phyloP scores from a whole-genome alignment of 1,140 invertebrate species.

The Drosophila pandora region DNA sequence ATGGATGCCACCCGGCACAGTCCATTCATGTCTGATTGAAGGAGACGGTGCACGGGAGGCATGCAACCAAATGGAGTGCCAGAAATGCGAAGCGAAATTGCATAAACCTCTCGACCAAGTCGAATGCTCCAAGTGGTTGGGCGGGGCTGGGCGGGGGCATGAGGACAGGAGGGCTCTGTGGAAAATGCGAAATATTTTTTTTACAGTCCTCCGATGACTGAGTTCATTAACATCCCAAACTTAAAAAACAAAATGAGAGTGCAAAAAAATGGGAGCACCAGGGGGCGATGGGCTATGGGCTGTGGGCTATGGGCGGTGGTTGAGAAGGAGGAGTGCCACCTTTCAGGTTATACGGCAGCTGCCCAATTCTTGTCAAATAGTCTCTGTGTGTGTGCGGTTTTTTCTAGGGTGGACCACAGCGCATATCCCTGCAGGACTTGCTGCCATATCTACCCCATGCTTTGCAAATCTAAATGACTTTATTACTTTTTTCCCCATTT shows the following conservation, averaged over 20 bases:
- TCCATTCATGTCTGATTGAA: constrained; percentile 52
- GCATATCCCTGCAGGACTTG: constrained; percentile 32
- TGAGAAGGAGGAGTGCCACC: background rate
- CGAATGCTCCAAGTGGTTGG: constrained; percentile 36
- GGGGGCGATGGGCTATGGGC: too few species aligned
- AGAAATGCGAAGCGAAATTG: constrained; percentile 79
- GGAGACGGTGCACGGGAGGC: constrained; percentile 25
- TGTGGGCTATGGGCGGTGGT: too few species aligned
- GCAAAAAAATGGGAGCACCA: constrained; percentile 9
- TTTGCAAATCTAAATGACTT: constrained; percentile 78
- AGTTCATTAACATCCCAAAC: constrained; percentile 76
- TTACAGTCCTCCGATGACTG: constrained; percentile 49
- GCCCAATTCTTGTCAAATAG: constrained; percentile 65
- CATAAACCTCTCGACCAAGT: constrained; percentile 71
- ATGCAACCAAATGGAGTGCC: constrained; percentile 74
- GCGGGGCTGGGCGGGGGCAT: background rate
- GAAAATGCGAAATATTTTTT: constrained; percentile 41
- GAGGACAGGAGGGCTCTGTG: background rate
- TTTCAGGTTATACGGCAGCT: constrained; percentile 43
- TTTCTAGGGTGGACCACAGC: constrained; percentile 25
- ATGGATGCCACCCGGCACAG: constrained; percentile 24
- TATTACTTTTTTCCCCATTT: constrained; percentile 73
- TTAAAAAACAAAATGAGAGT: constrained; percentile 48
- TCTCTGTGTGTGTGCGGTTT: background rate
- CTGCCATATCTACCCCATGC: constrained; percentile 79